phyloP scores from a whole-genome alignment of 2,113 vertebrate species.

The Crotalus helleri region DNA sequence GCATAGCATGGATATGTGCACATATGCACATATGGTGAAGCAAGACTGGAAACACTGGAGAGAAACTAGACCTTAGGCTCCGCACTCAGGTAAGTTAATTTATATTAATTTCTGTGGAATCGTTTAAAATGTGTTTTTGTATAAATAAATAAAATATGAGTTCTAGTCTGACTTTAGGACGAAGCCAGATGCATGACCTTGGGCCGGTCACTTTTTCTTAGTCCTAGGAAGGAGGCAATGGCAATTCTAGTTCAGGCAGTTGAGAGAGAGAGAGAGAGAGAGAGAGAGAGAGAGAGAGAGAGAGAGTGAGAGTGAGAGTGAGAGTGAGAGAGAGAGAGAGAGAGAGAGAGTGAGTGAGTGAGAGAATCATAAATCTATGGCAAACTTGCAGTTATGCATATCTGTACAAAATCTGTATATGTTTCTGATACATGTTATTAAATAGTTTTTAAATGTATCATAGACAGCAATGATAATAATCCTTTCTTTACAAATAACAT shows the following conservation, averaged over 20 bases:
- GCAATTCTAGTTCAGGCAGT: too few relatives aligned
- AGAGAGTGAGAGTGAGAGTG: too few relatives aligned
- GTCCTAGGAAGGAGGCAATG: too few relatives aligned
- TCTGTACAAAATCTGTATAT: not conserved
- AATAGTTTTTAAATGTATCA: not conserved
- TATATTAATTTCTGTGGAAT: not conserved
- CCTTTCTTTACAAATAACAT: not conserved
- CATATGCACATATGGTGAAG: not conserved
- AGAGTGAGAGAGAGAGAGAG: too few relatives aligned
- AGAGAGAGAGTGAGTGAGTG: too few relatives aligned
- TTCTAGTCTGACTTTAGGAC: not conserved
- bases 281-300: too few relatives aligned
- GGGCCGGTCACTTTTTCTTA: not conserved
- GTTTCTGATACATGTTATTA: not conserved
- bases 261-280: too few relatives aligned
- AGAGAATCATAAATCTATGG: too few relatives aligned
- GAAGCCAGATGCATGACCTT: not conserved
- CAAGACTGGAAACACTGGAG: not conserved
- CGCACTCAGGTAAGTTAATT: not conserved
- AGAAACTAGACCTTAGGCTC: not conserved
- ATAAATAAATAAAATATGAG: not conserved
- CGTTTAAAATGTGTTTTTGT: conserved; percentile 3
- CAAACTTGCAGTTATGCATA: too few relatives aligned
- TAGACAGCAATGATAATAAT: not conserved
- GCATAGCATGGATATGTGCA: not conserved